A percentile compares a stretch with the other conserved stretches of the same genome.
phyloP scores from a whole-genome alignment of 2,888 invertebrate species.

The Tetranychus truncatus region DNA sequence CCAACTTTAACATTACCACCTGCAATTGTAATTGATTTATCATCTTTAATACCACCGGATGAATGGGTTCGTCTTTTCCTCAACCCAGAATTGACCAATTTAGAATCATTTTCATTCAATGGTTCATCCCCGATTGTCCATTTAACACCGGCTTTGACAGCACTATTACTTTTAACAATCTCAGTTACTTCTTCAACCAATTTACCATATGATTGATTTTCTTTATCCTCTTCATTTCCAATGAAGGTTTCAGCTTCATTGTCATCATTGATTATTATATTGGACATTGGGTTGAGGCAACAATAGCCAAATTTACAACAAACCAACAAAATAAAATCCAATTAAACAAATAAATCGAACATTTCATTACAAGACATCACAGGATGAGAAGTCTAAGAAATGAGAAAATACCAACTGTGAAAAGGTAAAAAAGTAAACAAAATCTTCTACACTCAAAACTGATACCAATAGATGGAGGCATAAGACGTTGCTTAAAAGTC shows the following conservation, averaged over 20 bases:
- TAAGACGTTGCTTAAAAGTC: no score
- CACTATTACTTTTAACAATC: not conserved
- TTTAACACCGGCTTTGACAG: not conserved
- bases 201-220: not conserved
- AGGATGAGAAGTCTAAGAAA: no score
- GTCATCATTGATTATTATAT: not conserved
- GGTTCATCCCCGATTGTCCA: not conserved
- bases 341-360: no score
- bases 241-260: slow-evolving; percentile 2
- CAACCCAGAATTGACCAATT: not conserved
- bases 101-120: not conserved
- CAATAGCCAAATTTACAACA: no score
- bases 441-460: no score
- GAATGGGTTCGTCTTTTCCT: not conserved
- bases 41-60: not conserved
- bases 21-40: no score
- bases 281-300: not conserved
- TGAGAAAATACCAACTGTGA: no score
- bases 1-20: no score
- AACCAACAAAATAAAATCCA: no score
- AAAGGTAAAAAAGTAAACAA: no score
- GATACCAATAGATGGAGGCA: no score
- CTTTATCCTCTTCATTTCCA: slow-evolving; percentile 2
- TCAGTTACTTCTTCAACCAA: not conserved
- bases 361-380: no score